Base-by-base conservation (phyloP, 2,888 invertebrate genomes). In the Blera fallax region DNA sequence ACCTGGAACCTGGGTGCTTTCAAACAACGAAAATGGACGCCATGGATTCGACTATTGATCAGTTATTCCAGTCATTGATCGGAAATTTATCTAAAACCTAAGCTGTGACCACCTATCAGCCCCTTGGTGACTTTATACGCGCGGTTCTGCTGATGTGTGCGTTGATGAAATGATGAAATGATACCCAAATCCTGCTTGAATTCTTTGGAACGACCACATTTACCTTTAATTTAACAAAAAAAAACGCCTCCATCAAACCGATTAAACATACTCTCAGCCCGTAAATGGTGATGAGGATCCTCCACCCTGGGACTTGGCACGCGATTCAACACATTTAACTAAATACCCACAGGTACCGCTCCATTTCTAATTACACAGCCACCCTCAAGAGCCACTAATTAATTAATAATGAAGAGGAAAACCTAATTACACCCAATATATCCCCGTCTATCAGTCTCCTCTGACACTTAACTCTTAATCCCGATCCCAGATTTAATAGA, bases 401-500 rank as follows among this genome's bases (percentile, higher is more conserved):
- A 48, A 48, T 48, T 48, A 48, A 21, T 10, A 21, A 21, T 40
- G 40, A 5, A 3, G 40, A 48, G n/a, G n/a, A 8, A 3, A 48
- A 48, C 16, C 18, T 21, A 21, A 48, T 48, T 48, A 21, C 48
- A 10, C 0, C 10, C 48, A 11, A 40, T 48, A 21, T 48, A 48
- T 48, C 18, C 48, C 21, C 18, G 21, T 48, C 21, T 21, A 48
- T 21, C 48, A 48, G 48, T 48, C 21, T 21, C 2, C 48, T 7
- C 43, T 2, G 10, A 48, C 48, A 48, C 48, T 48, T 48, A 48
- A 48, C n/a, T 56, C 14, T 56, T 70, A 56, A 70, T 70, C 58
- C 32, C 3, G 21, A 45, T 40, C 14, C 62, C 50, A 5, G 16
- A 43, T 34, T 24, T 65, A 64, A 45, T 56, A 54, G n/a, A 34